These are phyloP conservation scores for Ormyrus rosae DNA, from an alignment of 2,888 invertebrate genomes.

Conservation along the genomic window DNA sequence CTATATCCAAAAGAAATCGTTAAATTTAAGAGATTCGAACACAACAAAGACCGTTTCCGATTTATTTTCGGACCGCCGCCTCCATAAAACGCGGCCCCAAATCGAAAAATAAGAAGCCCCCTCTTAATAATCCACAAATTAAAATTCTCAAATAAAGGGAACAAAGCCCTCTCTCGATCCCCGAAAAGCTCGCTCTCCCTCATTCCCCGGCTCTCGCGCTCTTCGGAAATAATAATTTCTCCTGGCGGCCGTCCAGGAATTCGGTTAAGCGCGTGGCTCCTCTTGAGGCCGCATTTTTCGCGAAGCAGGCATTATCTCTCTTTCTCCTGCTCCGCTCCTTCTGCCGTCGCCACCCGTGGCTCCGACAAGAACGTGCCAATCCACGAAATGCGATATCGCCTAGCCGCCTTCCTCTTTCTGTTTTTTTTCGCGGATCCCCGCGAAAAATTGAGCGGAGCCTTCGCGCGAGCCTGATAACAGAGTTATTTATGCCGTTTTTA, in stretches of 20 bases:
- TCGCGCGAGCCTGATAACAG: constrained; percentile 12
- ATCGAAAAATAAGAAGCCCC: too few species aligned
- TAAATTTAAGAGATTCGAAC: too few species aligned
- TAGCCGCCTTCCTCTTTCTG: constrained; percentile 11
- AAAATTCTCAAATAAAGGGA: too few species aligned
- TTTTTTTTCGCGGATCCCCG: constrained; percentile 15
- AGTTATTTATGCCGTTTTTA: too few species aligned
- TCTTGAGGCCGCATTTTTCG: constrained; percentile 52
- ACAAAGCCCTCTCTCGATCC: neutral
- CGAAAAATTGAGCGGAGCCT: constrained; percentile 34
- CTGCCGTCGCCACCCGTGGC: constrained; percentile 1
- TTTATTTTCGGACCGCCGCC: too few species aligned
- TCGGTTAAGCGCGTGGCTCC: constrained; percentile 55
- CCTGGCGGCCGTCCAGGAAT: constrained; percentile 60
- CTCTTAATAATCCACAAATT: too few species aligned
- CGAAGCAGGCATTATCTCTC: constrained; percentile 49
- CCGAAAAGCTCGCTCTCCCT: constrained; percentile 47
- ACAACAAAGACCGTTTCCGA: too few species aligned
- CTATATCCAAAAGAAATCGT: too few species aligned
- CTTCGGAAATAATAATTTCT: constrained; percentile 56
- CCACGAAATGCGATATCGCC: constrained; percentile 54
- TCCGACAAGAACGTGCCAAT: constrained; percentile 47
- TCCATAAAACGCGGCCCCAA: too few species aligned
- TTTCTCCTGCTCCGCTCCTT: constrained; percentile 17
- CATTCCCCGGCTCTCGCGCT: constrained; percentile 15